These are phyloP conservation scores for Ptychobarbus kaznakovi DNA, from an alignment of 2,797 vertebrate genomes.

Conservation along the genomic window DNA sequence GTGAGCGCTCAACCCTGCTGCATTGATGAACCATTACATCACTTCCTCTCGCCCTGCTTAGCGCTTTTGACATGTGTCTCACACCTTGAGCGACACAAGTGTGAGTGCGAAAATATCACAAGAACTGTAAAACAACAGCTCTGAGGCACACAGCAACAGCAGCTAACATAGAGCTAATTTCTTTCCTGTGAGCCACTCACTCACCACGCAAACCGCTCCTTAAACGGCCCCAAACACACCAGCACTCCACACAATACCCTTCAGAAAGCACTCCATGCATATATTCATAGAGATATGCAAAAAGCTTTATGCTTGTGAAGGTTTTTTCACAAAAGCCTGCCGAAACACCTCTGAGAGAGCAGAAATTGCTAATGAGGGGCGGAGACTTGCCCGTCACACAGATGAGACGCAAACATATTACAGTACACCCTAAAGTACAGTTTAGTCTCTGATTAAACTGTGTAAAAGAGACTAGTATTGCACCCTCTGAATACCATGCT, in stretches of 20 bases:
- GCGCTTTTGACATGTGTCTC: constrained; percentile 47
- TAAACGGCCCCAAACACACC: constrained; percentile 26
- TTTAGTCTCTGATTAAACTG: constrained; percentile 22
- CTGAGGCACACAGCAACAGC: constrained; percentile 30
- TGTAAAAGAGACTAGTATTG: neutral
- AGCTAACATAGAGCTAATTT: constrained; percentile 46
- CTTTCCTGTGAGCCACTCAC: constrained; percentile 36
- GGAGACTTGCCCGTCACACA: neutral
- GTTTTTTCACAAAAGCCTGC: constrained; percentile 11
- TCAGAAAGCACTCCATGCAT: constrained; percentile 58
- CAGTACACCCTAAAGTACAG: constrained; percentile 25
- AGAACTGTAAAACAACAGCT: constrained; percentile 63
- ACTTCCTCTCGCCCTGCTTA: constrained; percentile 45
- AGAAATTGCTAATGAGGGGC: constrained; percentile 19
- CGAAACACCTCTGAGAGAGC: constrained; percentile 11
- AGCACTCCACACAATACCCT: constrained; percentile 47
- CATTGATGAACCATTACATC: constrained; percentile 58
- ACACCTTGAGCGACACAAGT: constrained; percentile 25
- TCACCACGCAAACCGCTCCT: constrained; percentile 15
- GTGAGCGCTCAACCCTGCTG: neutral
- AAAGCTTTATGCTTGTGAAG: constrained; percentile 22
- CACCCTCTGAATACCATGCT: neutral
- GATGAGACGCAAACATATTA: constrained; percentile 12
- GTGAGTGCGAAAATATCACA: constrained; percentile 61
- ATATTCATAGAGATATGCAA: constrained; percentile 52